Base-by-base conservation (phyloP, 2,113 vertebrate species). In the Nicator chloris region DNA sequence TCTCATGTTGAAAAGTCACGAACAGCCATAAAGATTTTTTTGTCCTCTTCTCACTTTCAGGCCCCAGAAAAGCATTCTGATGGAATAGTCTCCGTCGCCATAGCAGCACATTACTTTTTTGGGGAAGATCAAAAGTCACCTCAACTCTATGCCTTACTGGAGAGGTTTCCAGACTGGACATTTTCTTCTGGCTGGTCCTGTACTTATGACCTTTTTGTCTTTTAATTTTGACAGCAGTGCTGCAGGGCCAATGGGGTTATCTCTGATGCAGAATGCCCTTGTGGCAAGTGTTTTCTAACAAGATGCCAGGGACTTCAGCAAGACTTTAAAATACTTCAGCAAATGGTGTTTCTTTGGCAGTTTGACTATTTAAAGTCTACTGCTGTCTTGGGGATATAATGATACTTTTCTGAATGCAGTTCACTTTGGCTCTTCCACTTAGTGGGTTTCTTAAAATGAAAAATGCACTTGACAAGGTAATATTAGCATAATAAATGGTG, bases 111-210 rank as follows among this genome's bases (percentile, higher is more conserved):
- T 95, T 99, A 99, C 95, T 97, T 99, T 89, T 99, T 98, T 68
- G 99, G 99, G 24, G 96, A 98, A 51, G 98, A 99, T 94, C 98
- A 98, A 83, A 97, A 96, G 83, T 99, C 99, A 16, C 96, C 98
- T 91, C 96, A 97, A 86, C 97, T 99, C 54, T 86, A 93, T 57
- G 94, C 96, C 72, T 96, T 99, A 91, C 95, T 98, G 60, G 86
- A 91, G 35, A 98, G 96, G 88, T 98, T 99, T 83, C 99, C 99
- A 61, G 91, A 97, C 10, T 99, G 99, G 99, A 97, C 98, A 0
- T 99, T 99, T 88, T 98, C 98, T 39, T 99, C 99, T 9, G 98
- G 98, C 40, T 99, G 99, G 99, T 98, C 99, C 97, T 99, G 98
- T 96, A 99, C 99, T 44, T 99, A 99, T 0, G 97, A 98, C 93